Percentiles rank a stretch among this genome's conserved stretches.
These are phyloP conservation scores for Corydoras sp. DNA, from an alignment of 2,113 vertebrate species.

Conservation along the genomic window DNA sequence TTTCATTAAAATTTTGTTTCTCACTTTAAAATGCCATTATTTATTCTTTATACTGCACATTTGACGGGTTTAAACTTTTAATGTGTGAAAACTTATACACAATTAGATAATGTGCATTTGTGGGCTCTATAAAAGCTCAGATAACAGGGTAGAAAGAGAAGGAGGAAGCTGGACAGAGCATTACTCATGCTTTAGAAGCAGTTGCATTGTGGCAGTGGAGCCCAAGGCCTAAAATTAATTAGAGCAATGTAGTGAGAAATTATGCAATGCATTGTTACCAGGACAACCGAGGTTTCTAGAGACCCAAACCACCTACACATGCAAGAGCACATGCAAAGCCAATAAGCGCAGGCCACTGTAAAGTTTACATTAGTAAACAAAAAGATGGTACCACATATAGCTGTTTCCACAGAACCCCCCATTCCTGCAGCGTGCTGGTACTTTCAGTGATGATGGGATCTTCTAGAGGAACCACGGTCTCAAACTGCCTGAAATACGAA, in stretches of 20 bases:
- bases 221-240: constrained; percentile 53
- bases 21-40: too few species aligned
- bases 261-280: constrained; percentile 60
- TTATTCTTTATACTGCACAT: too few species aligned
- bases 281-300: constrained; percentile 51
- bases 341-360: background rate
- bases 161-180: constrained; percentile 50
- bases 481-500: constrained; percentile 73
- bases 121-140: background rate
- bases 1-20: too few species aligned
- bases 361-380: background rate
- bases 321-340: constrained; percentile 20
- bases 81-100: too few species aligned
- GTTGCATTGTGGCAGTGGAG: constrained; percentile 61
- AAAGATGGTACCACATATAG: constrained; percentile 84
- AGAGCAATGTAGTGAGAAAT: constrained; percentile 56
- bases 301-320: constrained; percentile 41
- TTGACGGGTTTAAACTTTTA: too few species aligned
- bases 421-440: constrained; percentile 92
- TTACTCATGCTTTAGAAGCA: constrained; percentile 61
- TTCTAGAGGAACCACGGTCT: constrained; percentile 92
- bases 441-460: constrained; percentile 94
- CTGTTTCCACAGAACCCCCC: constrained; percentile 94
- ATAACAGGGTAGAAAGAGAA: constrained; percentile 1
- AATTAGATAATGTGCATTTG: background rate